Evolutionary conservation across 2,113 vertebrate genomes (phyloP).

Genomic region (Ciconia boyciana): DNA sequence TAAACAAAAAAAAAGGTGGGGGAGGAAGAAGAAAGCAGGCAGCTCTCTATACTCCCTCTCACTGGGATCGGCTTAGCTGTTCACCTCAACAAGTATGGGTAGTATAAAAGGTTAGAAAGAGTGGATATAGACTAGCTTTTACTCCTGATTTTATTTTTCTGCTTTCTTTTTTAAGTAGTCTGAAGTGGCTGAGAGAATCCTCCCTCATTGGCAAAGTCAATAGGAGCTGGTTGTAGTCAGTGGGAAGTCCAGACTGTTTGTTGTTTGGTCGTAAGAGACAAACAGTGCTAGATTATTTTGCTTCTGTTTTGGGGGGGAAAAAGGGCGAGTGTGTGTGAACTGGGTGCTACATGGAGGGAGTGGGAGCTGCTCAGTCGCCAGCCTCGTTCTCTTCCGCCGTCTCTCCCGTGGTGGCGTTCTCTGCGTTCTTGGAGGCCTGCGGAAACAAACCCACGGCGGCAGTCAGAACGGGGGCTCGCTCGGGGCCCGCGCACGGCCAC

Average conservation of each 20-base stretch:
- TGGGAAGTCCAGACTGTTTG: conserved; percentile 23
- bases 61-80: not conserved
- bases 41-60: not conserved
- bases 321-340: conserved; percentile 50
- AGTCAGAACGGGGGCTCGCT: not conserved
- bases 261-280: conserved; percentile 27
- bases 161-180: conserved; percentile 67
- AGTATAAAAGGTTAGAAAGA: conserved; percentile 70
- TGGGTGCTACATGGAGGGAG: conserved; percentile 49
- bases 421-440: conserved; percentile 92
- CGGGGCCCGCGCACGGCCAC: fast-evolving
- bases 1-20: not conserved
- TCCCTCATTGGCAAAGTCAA: conserved; percentile 70
- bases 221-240: conserved; percentile 58
- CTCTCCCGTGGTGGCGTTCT: conserved; percentile 89
- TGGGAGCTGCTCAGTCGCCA: conserved; percentile 79
- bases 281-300: conserved; percentile 41
- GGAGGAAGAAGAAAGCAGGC: not conserved
- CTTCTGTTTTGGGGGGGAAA: not conserved
- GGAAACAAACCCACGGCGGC: not conserved
- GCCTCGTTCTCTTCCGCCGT: conserved; percentile 85
- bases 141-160: conserved; percentile 76
- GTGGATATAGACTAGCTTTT: conserved; percentile 68
- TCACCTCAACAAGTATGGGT: conserved; percentile 22
- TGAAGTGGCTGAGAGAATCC: conserved; percentile 62